A percentile compares a stretch with the other conserved stretches of the same genome.
phyloP scores from a whole-genome alignment of 2,797 vertebrate genomes.

The Cygnus olor region DNA sequence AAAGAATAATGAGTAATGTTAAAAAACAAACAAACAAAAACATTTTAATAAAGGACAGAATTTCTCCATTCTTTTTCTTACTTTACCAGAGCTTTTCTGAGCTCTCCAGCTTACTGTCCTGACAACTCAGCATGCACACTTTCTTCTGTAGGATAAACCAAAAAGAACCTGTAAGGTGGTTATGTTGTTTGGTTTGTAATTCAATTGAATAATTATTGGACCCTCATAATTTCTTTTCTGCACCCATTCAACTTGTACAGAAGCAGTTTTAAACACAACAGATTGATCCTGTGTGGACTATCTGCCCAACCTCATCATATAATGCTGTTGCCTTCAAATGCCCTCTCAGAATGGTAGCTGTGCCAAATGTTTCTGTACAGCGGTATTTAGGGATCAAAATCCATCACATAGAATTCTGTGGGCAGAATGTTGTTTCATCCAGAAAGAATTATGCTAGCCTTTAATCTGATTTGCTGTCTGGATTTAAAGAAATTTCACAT shows the following conservation, averaged over 20 bases:
- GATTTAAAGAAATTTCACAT: conserved; percentile 59
- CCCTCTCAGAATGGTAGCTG: not conserved
- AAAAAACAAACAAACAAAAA: not conserved
- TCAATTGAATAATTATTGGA: conserved; percentile 21
- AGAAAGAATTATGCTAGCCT: conserved; percentile 24
- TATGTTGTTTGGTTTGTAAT: not conserved
- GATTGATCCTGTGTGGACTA: not conserved
- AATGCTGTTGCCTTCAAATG: not conserved
- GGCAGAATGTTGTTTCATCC: conserved; percentile 34
- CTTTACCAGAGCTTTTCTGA: not conserved
- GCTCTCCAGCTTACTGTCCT: not conserved
- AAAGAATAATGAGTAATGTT: not conserved
- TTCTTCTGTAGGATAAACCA: not conserved
- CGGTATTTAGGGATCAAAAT: conserved; percentile 53
- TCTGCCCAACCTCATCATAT: not conserved
- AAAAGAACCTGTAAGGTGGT: not conserved
- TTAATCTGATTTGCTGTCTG: conserved; percentile 56
- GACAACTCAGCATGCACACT: not conserved
- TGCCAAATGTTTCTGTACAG: not conserved
- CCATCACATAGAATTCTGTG: conserved; percentile 13
- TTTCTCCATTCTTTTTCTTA: not conserved
- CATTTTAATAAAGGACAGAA: not conserved
- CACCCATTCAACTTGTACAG: not conserved
- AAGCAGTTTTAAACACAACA: not conserved
- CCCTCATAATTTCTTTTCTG: not conserved